These are phyloP conservation scores for Labia minor DNA, from an alignment of 2,888 invertebrate genomes.

Conservation along the genomic window DNA sequence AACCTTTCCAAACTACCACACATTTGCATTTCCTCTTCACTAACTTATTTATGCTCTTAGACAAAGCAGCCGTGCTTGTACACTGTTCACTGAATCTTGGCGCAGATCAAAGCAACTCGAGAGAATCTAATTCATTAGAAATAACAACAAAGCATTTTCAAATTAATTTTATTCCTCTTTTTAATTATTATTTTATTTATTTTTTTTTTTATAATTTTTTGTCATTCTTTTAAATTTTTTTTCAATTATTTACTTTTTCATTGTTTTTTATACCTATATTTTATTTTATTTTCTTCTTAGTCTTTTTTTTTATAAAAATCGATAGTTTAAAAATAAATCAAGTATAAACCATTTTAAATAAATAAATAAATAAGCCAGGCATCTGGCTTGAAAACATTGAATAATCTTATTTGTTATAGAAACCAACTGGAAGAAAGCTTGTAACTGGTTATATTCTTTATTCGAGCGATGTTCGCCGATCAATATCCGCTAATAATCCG, in stretches of 20 bases:
- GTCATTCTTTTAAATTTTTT: background rate
- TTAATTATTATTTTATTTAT: background rate
- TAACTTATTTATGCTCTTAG: constrained; percentile 6
- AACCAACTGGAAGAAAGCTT: constrained; percentile 59
- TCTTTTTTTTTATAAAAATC: background rate
- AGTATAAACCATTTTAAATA: too few species aligned
- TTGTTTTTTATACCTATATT: background rate
- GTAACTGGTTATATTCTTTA: constrained; percentile 96
- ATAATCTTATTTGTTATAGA: constrained; percentile 31
- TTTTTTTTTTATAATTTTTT: background rate
- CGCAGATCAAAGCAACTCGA: constrained; percentile 6
- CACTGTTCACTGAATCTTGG: constrained; percentile 13
- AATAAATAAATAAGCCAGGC: background rate
- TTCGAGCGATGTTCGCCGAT: constrained; percentile 89
- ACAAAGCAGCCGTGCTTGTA: constrained; percentile 4
- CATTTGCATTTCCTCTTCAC: constrained; percentile 7
- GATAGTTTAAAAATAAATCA: too few species aligned
- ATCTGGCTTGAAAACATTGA: background rate
- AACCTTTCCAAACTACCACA: background rate
- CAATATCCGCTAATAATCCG: constrained; percentile 86
- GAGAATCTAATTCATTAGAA: constrained; percentile 1
- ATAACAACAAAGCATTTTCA: background rate
- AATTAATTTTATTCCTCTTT: background rate
- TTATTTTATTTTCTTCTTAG: background rate
- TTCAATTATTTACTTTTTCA: background rate